Percentiles rank a stretch among this genome's conserved stretches.
These are phyloP conservation scores for Hymenopus coronatus DNA, from an alignment of 2,888 invertebrate species.

Conservation along the genomic window DNA sequence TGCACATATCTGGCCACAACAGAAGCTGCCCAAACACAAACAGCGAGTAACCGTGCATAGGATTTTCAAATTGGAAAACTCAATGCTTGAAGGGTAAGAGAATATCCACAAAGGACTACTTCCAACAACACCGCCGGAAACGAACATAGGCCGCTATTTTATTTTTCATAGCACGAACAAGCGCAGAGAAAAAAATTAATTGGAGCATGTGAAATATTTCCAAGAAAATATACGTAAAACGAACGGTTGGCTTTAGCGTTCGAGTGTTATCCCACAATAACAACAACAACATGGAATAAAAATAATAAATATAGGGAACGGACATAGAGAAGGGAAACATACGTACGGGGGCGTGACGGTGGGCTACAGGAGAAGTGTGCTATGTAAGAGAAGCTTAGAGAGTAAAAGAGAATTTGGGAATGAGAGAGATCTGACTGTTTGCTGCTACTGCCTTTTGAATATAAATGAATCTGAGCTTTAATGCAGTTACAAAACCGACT, in stretches of 20 bases:
- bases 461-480: constrained; percentile 22
- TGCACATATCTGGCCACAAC: too few relatives aligned
- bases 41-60: background rate
- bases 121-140: background rate
- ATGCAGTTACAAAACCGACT: constrained; percentile 31
- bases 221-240: background rate
- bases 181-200: background rate
- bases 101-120: too few relatives aligned
- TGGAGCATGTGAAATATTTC: background rate
- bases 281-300: background rate
- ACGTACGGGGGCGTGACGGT: background rate
- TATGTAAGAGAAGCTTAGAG: background rate
- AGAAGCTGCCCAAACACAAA: too few relatives aligned
- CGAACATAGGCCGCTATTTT: background rate
- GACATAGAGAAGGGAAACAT: background rate
- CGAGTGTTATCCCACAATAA: background rate
- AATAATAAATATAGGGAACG: background rate
- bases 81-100: background rate
- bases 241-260: background rate
- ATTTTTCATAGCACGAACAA: background rate
- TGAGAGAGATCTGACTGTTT: background rate
- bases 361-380: background rate
- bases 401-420: background rate
- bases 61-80: background rate
- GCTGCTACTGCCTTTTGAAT: constrained; percentile 1